These are phyloP conservation scores for Sebastes itinus DNA, from an alignment of 2,797 vertebrate genomes.

Conservation along the genomic window DNA sequence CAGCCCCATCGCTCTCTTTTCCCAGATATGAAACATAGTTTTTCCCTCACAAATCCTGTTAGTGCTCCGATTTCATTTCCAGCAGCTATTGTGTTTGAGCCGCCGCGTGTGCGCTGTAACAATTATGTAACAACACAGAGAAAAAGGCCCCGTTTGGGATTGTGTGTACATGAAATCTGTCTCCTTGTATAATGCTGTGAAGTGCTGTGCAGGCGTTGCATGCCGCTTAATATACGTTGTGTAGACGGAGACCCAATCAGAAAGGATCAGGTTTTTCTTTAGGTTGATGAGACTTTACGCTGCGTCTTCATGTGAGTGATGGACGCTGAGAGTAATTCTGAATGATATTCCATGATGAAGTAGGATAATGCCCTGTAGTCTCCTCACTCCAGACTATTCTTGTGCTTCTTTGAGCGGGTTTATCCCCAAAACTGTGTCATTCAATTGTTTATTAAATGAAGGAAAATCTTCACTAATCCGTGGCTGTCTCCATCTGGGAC, in stretches of 20 bases:
- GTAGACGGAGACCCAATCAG: constrained; percentile 30
- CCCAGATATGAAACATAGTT: constrained; percentile 33
- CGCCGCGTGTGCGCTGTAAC: neutral
- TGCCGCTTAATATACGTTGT: constrained; percentile 27
- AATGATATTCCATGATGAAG: constrained; percentile 49
- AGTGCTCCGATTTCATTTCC: constrained; percentile 43
- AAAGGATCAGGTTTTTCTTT: constrained; percentile 37
- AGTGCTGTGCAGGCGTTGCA: neutral
- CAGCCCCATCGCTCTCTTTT: neutral
- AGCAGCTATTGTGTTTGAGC: constrained; percentile 22
- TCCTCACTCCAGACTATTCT: constrained; percentile 49
- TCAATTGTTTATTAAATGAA: constrained; percentile 83
- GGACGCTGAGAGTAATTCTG: constrained; percentile 26
- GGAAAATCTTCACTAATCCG: constrained; percentile 84
- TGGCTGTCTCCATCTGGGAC: constrained; percentile 77
- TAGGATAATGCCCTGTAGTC: constrained; percentile 52
- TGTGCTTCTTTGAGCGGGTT: constrained; percentile 77
- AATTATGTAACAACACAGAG: constrained; percentile 31
- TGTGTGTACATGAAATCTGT: constrained; percentile 7
- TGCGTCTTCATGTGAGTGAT: constrained; percentile 13
- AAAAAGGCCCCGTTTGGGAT: neutral
- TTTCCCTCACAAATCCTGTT: constrained; percentile 57
- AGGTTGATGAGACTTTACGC: constrained; percentile 20
- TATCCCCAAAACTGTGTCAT: constrained; percentile 79
- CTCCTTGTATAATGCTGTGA: neutral